Base-by-base conservation (phyloP, 2,797 vertebrate species). In the Neoniphon sammara region DNA sequence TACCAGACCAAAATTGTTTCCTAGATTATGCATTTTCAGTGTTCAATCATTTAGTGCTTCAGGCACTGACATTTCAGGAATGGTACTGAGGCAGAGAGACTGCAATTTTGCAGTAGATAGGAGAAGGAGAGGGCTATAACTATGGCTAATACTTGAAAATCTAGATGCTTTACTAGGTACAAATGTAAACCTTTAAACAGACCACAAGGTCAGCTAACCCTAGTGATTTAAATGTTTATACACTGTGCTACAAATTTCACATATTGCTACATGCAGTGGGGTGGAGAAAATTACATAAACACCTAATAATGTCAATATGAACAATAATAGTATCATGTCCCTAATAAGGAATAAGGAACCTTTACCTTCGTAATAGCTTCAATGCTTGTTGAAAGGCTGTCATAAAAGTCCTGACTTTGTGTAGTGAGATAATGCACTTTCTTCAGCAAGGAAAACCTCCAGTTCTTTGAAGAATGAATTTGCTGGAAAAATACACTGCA, bases 11-110 rank as follows among this genome's bases (percentile, higher is more conserved):
- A 49, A 79, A 55, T 20, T n/a, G 18, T 9, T 36, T 71, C 58
- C 49, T 42, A 0, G 0, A 46, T 12, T 58, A 73, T 60, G 9
- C 46, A 61, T 77, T 47, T 76, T 44, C 20, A 44, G 12, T 12
- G 42, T 44, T 44, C 42, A 15, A 20, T 57, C 39, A 44, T 44
- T 49, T 39, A 73, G 2, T 6, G 58, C 80, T 80, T 81, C 39
- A 27, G 77, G 75, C 61, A 10, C 18, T 78, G 77, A 81, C 81
- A 82, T 87, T 87, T 83, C 55, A 64, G 78, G 21, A 4, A 25
- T 1, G 1, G 15, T 70, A 60, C 53, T 34, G 27, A 53, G 60
- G 55, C 46, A 62, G 39, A 78, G 47, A 66, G 46, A 10, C 20
- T 21, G 9, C 20, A 52, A 67, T 39, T 66, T 70, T 44, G 27